Percentiles rank a stretch among this genome's conserved stretches.
These are phyloP conservation scores for Machaerirhynchus nigripectus DNA, from an alignment of 2,113 vertebrate genomes.

Conservation along the genomic window DNA sequence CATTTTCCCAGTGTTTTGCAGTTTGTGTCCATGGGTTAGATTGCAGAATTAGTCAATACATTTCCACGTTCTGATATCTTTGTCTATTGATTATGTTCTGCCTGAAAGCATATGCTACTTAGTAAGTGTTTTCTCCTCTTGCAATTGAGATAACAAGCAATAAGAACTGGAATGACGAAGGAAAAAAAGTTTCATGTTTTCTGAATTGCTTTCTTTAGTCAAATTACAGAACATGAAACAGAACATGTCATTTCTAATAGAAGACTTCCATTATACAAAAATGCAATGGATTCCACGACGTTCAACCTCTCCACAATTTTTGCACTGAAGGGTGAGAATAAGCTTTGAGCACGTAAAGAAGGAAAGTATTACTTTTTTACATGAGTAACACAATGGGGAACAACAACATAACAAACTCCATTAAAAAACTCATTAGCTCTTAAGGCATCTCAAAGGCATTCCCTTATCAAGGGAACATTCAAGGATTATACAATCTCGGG, in stretches of 20 bases:
- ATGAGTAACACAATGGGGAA: background rate
- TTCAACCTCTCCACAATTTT: background rate
- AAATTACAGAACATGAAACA: background rate
- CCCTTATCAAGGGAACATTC: background rate
- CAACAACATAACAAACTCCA: background rate
- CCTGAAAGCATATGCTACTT: background rate
- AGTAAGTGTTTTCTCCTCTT: background rate
- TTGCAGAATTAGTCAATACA: background rate
- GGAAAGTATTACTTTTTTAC: background rate
- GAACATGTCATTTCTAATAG: background rate
- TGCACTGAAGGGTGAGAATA: background rate
- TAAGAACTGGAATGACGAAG: background rate
- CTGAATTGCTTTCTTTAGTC: background rate
- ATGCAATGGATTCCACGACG: background rate
- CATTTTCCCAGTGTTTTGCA: background rate
- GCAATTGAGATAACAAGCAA: background rate
- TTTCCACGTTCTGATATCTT: background rate
- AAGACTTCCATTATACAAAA: background rate
- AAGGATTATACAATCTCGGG: background rate
- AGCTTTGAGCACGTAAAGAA: background rate
- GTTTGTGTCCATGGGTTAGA: background rate
- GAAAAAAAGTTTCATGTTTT: background rate
- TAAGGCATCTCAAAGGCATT: background rate
- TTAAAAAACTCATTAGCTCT: background rate
- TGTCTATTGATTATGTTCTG: background rate